These are phyloP conservation scores for Myiozetetes cayanensis DNA, from an alignment of 2,113 vertebrate species.

Conservation along the genomic window DNA sequence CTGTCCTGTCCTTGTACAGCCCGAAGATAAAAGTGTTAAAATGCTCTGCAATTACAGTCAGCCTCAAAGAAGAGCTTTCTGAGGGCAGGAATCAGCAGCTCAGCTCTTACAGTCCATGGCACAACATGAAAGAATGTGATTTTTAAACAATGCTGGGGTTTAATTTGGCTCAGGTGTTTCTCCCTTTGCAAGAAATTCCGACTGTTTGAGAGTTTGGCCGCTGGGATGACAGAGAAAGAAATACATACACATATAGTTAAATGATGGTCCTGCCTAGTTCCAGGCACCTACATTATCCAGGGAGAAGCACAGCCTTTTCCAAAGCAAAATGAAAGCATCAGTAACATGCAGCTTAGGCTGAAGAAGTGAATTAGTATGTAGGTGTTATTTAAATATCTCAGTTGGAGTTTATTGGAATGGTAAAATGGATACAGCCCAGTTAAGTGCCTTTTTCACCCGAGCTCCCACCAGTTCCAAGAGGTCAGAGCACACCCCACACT, in stretches of 20 bases:
- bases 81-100: constrained; percentile 14
- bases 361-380: background rate
- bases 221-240: background rate
- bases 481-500: background rate
- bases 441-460: background rate
- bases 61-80: background rate
- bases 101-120: background rate
- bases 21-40: background rate
- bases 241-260: background rate
- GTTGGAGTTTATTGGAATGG: background rate
- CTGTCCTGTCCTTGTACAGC: background rate
- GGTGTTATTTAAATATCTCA: background rate
- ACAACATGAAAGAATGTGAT: constrained; percentile 7
- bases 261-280: background rate
- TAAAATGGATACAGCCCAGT: background rate
- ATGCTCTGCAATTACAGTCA: constrained; percentile 9
- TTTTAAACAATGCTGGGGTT: background rate
- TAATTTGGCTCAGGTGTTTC: background rate
- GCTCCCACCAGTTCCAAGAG: background rate
- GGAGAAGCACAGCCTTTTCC: background rate
- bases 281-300: background rate
- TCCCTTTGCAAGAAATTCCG: background rate
- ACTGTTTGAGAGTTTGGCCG: background rate
- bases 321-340: background rate
- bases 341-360: background rate